Evolutionary conservation across 2,888 invertebrate species (phyloP), one percentile per base, ranked within the genome.

Genomic region (Acleris emargana): DNA sequence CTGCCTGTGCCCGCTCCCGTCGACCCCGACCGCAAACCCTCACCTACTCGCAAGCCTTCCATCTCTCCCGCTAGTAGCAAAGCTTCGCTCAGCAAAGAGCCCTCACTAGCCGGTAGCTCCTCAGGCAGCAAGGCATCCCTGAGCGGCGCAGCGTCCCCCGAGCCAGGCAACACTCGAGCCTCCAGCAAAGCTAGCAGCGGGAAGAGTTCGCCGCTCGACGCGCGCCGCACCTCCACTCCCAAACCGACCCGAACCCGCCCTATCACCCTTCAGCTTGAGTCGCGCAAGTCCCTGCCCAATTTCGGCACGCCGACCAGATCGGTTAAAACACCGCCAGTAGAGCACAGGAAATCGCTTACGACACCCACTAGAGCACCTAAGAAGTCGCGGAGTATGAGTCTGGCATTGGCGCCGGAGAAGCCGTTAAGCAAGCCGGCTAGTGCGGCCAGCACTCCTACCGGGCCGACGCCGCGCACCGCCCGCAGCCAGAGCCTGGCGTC

Each of bases 41-140:
- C 69, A 5, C 71, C 69, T 13, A 96, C 96, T 42, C 95, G 95
- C 81, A 94, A 95, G 93, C 94, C 72, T 60, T 68, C 70, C 62
- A 62, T 76, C 69, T 82, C 87, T 17, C 82, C 81, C 52, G 75
- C 78, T 64, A 73, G 75, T 78, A 82, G 83, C 74, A 75, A 79
- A 60, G 62, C 76, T 59, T 81, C 84, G 3, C 76, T 83, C 67
- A 72, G 72, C 64, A 77, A 76, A 59, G 78, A 82, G 61, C 72
- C 79, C 43, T 79, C 80, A 47, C 63, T 75, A 53, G 73, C 76
- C 67, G 78, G 83, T 73, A 80, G 81, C 13, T 68, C 75, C 3
- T 87, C 88, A 18, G 75, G 81, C 69, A 86, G 87, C 72, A 88
- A 87, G 69, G 81, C 82, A 25, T 83, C 87, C 38, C 43, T 77